Percentiles rank a stretch among this genome's conserved stretches.
These are phyloP conservation scores for Callochromis pleurospilus DNA, from an alignment of 2,113 vertebrate species.

Conservation along the genomic window DNA sequence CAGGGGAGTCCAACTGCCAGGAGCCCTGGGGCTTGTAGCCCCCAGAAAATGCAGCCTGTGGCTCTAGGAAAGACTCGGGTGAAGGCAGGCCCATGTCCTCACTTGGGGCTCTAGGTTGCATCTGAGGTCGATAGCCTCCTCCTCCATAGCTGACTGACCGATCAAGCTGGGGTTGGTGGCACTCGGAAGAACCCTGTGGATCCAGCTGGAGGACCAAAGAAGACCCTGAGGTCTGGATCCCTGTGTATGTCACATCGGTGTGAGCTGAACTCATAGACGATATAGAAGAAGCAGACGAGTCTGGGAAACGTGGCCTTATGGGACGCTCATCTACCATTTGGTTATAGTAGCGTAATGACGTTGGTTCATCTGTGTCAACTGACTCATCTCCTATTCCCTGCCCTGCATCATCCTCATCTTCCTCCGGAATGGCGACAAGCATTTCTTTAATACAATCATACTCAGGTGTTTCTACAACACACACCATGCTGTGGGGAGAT, in stretches of 20 bases:
- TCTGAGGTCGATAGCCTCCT: constrained; percentile 57
- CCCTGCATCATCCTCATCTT: constrained; percentile 58
- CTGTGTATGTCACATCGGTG: constrained; percentile 88
- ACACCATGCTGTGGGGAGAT: constrained; percentile 82
- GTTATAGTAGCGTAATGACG: constrained; percentile 80
- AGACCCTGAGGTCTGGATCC: constrained; percentile 82
- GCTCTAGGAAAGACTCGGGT: neutral
- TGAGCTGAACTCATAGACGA: constrained; percentile 69
- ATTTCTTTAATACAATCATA: constrained; percentile 71
- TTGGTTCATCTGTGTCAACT: constrained; percentile 75
- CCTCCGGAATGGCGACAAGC: constrained; percentile 79
- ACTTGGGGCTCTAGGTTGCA: constrained; percentile 4
- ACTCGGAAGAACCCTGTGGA: constrained; percentile 61
- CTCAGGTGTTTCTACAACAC: constrained; percentile 80
- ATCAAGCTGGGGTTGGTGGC: constrained; percentile 6
- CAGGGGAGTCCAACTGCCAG: constrained; percentile 80
- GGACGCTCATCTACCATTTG: constrained; percentile 83
- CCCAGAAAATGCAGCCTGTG: constrained; percentile 33
- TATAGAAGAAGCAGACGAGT: constrained; percentile 72
- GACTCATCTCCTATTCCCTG: constrained; percentile 61
- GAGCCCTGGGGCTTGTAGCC: constrained; percentile 89
- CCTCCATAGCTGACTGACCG: constrained; percentile 10
- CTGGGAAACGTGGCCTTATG: constrained; percentile 49
- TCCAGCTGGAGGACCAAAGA: constrained; percentile 51
- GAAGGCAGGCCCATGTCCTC: neutral